phyloP scores from a whole-genome alignment of 2,797 vertebrate genomes.

The Chelon auratus region DNA sequence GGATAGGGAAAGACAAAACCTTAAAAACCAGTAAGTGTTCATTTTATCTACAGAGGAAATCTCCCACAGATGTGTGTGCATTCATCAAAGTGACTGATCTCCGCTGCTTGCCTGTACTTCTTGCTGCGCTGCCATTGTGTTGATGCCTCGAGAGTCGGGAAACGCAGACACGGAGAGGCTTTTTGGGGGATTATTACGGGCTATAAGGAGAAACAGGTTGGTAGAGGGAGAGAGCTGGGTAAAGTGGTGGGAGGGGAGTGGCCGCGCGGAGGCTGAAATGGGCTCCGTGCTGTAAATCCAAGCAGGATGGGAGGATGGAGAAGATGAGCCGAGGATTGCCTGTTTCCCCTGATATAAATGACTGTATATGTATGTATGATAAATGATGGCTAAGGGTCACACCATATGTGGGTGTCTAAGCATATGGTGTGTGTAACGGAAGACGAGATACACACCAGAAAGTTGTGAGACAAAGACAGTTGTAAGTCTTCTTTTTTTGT shows the following conservation, averaged over 20 bases:
- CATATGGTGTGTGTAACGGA: slow-evolving; percentile 47
- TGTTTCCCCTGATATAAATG: slow-evolving; percentile 52
- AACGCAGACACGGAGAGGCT: slow-evolving; percentile 41
- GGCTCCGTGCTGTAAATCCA: slow-evolving; percentile 54
- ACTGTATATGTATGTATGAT: slow-evolving; percentile 51
- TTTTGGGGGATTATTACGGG: slow-evolving; percentile 60
- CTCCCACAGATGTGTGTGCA: slow-evolving; percentile 55
- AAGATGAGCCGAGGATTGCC: slow-evolving; percentile 54
- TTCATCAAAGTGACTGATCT: slow-evolving; percentile 66
- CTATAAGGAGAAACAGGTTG: slow-evolving; percentile 51
- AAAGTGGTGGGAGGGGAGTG: slow-evolving; percentile 59
- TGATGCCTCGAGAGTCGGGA: slow-evolving; percentile 45
- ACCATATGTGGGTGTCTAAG: slow-evolving; percentile 15
- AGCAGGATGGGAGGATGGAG: slow-evolving; percentile 64
- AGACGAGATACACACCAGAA: slow-evolving; percentile 15
- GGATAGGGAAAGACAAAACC: not conserved
- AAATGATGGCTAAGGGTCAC: slow-evolving; percentile 39
- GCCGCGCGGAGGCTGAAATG: slow-evolving; percentile 35
- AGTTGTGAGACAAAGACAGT: not conserved
- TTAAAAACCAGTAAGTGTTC: slow-evolving; percentile 51
- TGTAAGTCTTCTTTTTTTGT: not conserved
- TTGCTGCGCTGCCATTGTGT: slow-evolving; percentile 53
- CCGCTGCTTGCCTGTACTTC: slow-evolving; percentile 29
- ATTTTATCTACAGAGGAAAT: slow-evolving; percentile 68
- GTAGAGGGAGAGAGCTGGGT: slow-evolving; percentile 38